Base-by-base conservation (phyloP, 2,888 invertebrate genomes). In the Drosophila rellima region DNA sequence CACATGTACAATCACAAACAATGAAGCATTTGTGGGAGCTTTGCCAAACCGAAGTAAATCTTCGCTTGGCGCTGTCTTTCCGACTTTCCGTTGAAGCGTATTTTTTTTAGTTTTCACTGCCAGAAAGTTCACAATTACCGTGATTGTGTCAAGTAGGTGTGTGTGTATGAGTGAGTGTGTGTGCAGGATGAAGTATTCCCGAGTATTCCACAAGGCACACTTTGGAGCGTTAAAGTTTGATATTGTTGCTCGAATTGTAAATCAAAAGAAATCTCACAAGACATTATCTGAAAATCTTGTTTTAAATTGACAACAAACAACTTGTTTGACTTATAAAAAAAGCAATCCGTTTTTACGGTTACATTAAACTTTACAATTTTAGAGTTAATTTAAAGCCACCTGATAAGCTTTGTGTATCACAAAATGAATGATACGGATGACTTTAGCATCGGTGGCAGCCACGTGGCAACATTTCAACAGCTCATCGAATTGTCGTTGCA, bases 31-130 rank as follows among this genome's bases (percentile, higher is more conserved):
- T 71, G 74, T 64, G 78, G 70, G 72, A 78, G 72, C 75, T 72
- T 66, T 80, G 80, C 80, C 80, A 80, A 80, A 80, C 59, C 64
- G 80, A 75, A 80, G 78, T 80, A 80, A 80, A 79, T 80, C 80
- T 80, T 80, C 70, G 54, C 79, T 80, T 80, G 69, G 69, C 79
- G 39, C 79, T 77, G 79, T 79, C 35, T 35, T 35, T 35, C 35
- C 71, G 71, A 66, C 78, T 77, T 77, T 47, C 59, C 59, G 48
- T 60, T 63, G 44, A 54, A 64, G 57, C 55, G 39, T 35, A 51
- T 45, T 70, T 75, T 60, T 63, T 62, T 52, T 52, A 29, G 47
- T 60, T 74, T 44, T 40, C 57, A 65, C 48, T 79, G 80, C 80
- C 80, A 80, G 78, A 78, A 80, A 78, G 64, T 78, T 78, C 68